phyloP scores from a whole-genome alignment of 2,888 invertebrate species.

The Dyspetes luteomarginatus region DNA sequence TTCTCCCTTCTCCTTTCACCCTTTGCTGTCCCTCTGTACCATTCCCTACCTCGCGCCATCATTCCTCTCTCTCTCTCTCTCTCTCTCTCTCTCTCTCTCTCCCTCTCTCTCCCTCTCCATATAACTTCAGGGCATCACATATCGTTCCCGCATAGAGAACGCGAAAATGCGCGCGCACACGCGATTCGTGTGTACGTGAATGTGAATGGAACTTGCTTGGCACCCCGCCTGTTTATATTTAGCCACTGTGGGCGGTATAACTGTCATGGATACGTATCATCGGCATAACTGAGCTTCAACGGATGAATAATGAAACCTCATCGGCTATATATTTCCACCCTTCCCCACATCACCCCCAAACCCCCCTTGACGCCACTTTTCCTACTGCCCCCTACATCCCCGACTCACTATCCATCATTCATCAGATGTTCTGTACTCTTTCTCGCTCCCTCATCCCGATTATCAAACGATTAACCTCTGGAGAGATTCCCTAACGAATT shows the following conservation, averaged over 20 bases:
- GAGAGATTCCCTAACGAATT: not conserved
- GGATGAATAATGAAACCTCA: constrained; percentile 82
- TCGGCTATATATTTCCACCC: constrained; percentile 59
- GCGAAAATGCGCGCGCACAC: constrained; percentile 51
- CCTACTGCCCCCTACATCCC: not conserved
- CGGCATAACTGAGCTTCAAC: constrained; percentile 82
- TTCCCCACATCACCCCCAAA: constrained; percentile 4
- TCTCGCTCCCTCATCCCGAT: not conserved
- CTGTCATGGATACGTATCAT: constrained; percentile 84
- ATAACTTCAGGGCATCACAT: constrained; percentile 34
- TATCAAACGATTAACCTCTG: not conserved
- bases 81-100: constrained; percentile 24
- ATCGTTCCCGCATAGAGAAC: constrained; percentile 31
- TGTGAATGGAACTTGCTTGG: constrained; percentile 83
- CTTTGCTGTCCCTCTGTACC: not conserved
- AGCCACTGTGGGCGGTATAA: constrained; percentile 83
- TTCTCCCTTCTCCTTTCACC: constrained; percentile 1
- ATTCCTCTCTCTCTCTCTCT: not conserved
- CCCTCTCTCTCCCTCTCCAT: constrained; percentile 13
- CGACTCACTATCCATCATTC: not conserved
- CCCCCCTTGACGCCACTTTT: too few relatives aligned
- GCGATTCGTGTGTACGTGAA: constrained; percentile 74
- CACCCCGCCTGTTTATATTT: constrained; percentile 83
- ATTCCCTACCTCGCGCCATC: too few relatives aligned
- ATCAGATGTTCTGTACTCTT: not conserved